phyloP scores from a whole-genome alignment of 2,113 vertebrate species.

The Chaetura pelagica region DNA sequence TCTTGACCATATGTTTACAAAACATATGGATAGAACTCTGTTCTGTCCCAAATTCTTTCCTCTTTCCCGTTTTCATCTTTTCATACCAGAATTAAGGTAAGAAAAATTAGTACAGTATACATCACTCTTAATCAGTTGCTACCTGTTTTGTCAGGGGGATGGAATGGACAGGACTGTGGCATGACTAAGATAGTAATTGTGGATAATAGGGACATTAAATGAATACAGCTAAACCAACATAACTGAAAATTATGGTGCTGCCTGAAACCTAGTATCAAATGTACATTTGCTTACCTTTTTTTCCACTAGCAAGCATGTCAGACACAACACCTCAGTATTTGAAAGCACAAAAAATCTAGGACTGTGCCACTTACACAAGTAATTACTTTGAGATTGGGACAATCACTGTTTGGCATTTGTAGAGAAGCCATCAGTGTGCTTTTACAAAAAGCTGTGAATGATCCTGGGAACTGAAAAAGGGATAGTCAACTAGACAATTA shows the following conservation, averaged over 20 bases:
- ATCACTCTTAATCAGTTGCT: background rate
- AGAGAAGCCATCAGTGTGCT: background rate
- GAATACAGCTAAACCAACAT: background rate
- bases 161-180: background rate
- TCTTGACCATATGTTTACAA: background rate
- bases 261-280: background rate
- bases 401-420: conserved; percentile 2
- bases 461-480: background rate
- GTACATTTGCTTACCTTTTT: background rate
- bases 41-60: background rate
- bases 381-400: background rate
- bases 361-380: background rate
- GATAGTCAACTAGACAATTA: background rate
- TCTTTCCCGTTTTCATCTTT: background rate
- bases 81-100: background rate
- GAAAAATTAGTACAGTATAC: background rate
- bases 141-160: background rate
- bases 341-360: conserved; percentile 12
- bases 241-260: background rate
- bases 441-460: conserved; percentile 31
- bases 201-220: background rate
- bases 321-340: background rate
- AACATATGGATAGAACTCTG: background rate
- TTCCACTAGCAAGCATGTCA: conserved; percentile 1
- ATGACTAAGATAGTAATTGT: background rate